These are phyloP conservation scores for Nomada goodeniana DNA, from an alignment of 2,888 invertebrate genomes.

Conservation along the genomic window DNA sequence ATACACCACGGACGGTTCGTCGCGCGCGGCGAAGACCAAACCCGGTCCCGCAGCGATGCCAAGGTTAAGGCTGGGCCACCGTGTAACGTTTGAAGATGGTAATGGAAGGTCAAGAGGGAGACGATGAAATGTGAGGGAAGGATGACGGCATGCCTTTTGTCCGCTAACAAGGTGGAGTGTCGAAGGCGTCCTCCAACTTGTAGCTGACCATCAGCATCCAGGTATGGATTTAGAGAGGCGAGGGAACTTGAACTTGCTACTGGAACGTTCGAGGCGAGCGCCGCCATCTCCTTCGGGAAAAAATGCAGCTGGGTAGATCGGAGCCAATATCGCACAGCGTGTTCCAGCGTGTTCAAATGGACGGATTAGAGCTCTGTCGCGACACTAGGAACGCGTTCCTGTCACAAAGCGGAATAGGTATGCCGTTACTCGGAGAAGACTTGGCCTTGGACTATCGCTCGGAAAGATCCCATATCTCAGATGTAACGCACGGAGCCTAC, in stretches of 20 bases:
- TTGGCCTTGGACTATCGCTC: neutral
- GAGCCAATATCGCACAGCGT: neutral
- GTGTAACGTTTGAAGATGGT: neutral
- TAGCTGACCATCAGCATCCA: neutral
- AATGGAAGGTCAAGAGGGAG: neutral
- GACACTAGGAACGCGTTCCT: too few species aligned
- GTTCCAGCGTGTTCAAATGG: too few species aligned
- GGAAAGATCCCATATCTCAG: conserved; percentile 9
- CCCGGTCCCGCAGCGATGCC: neutral
- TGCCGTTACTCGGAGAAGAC: too few species aligned
- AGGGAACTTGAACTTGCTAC: neutral
- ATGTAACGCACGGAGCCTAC: neutral
- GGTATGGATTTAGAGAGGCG: neutral
- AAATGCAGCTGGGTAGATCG: neutral
- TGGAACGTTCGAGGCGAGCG: neutral
- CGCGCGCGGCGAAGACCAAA: neutral
- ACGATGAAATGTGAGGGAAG: neutral
- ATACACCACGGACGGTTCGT: neutral
- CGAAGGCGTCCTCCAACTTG: neutral
- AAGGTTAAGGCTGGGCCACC: neutral
- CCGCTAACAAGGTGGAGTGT: neutral
- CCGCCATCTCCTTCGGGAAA: neutral
- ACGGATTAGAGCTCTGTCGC: too few species aligned
- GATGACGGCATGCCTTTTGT: too few species aligned
- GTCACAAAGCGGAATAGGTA: too few species aligned